Conservation (phyloP, 2,113 vertebrate species). For the Brachyhypopomus occidentalis region DNA sequence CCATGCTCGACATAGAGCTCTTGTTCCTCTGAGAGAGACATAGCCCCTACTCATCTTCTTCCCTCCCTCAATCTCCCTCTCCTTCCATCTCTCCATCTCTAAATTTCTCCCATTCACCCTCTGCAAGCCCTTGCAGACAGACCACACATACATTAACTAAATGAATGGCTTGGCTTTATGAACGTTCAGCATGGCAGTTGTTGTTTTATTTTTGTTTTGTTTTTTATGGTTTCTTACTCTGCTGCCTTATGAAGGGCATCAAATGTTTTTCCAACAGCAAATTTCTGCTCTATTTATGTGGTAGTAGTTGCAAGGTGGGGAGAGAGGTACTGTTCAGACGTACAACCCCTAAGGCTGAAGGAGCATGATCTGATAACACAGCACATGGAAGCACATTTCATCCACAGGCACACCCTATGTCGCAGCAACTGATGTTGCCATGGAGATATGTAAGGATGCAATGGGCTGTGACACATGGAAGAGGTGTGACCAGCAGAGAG, state of each 20-base stretch:
- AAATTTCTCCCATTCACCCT: not conserved
- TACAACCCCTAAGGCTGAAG: not conserved
- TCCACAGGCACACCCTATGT: not conserved
- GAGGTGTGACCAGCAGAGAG: not conserved
- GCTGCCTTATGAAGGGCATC: no score
- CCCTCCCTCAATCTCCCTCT: not conserved
- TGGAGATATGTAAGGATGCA: slow-evolving; percentile 28
- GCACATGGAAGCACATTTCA: no score
- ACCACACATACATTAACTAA: no score
- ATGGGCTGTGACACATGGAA: slow-evolving; percentile 11
- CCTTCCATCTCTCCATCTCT: slow-evolving; percentile 15
- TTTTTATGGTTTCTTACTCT: no score
- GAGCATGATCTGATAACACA: not conserved
- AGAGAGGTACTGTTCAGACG: not conserved
- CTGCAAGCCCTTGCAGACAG: no score
- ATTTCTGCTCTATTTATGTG: no score
- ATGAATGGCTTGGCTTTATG: not conserved
- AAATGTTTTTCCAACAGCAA: no score
- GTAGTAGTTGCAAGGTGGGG: not conserved
- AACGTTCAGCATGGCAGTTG: not conserved
- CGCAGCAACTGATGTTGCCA: slow-evolving; percentile 22
- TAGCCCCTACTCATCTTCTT: slow-evolving; percentile 11
- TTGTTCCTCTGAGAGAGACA: no score
- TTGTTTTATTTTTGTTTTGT: no score
- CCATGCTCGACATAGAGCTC: not conserved